Evolutionary conservation across 2,113 vertebrate species (phyloP).

Genomic region (Channa maculata): DNA sequence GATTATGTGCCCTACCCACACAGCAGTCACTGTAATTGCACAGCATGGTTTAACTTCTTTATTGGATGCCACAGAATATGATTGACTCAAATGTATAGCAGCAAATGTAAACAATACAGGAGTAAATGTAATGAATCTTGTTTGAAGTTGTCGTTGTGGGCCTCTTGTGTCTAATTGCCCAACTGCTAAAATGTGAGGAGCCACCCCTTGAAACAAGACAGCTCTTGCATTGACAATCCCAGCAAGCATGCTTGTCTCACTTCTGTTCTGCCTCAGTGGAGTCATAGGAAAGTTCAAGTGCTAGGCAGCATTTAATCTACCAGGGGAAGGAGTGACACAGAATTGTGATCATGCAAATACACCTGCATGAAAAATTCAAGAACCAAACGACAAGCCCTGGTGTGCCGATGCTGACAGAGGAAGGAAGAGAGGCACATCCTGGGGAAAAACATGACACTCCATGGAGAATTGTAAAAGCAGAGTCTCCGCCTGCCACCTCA

Average conservation of each 20-base stretch:
- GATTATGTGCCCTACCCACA: neutral
- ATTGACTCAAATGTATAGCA: slow-evolving; percentile 6
- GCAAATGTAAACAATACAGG: slow-evolving; percentile 24
- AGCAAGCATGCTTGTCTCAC: slow-evolving; percentile 61
- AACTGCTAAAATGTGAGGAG: slow-evolving; percentile 38
- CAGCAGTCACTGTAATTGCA: neutral
- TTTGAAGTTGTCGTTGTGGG: slow-evolving; percentile 40
- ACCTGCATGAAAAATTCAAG: slow-evolving; percentile 78
- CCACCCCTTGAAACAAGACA: slow-evolving; percentile 72
- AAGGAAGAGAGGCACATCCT: slow-evolving; percentile 66
- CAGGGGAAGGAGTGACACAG: slow-evolving; percentile 59
- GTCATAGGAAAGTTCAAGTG: slow-evolving; percentile 58
- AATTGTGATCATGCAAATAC: slow-evolving; percentile 79
- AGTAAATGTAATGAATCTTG: slow-evolving; percentile 38
- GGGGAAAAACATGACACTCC: slow-evolving; percentile 68
- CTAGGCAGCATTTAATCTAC: slow-evolving; percentile 61
- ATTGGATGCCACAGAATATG: slow-evolving; percentile 4
- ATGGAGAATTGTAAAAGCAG: slow-evolving; percentile 75
- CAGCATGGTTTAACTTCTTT: neutral
- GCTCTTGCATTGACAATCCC: slow-evolving; percentile 70
- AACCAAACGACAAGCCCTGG: slow-evolving; percentile 75
- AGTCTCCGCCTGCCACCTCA: slow-evolving; percentile 82
- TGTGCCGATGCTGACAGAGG: slow-evolving; percentile 68
- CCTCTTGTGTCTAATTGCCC: slow-evolving; percentile 56
- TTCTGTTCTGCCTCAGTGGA: slow-evolving; percentile 65